Percentiles rank a stretch among this genome's conserved stretches.
These are phyloP conservation scores for Ischnura elegans DNA, from an alignment of 2,888 invertebrate genomes.

Conservation along the genomic window DNA sequence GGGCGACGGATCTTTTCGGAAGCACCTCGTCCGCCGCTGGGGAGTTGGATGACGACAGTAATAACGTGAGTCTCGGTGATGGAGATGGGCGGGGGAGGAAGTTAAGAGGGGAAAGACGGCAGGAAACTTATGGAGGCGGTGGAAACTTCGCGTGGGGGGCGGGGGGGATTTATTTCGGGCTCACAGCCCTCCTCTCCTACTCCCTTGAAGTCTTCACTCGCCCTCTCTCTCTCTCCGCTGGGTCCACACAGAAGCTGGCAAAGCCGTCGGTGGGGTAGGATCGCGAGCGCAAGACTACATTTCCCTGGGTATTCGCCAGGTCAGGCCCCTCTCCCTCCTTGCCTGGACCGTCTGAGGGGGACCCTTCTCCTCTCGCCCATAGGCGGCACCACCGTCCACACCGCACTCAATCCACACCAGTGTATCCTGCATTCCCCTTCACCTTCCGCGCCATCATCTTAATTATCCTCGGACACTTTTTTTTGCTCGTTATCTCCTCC, in stretches of 20 bases:
- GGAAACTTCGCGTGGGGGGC: conserved; percentile 38
- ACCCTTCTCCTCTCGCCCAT: neutral
- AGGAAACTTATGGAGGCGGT: conserved; percentile 21
- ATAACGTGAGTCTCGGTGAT: neutral
- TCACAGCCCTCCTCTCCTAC: conserved; percentile 30
- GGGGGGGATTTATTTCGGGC: conserved; percentile 50
- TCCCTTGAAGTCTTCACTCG: neutral
- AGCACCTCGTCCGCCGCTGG: neutral
- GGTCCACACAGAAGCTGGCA: conserved; percentile 36
- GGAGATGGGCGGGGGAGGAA: conserved; percentile 1
- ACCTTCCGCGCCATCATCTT: neutral
- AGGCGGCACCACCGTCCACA: neutral
- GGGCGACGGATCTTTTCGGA: neutral
- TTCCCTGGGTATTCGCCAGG: conserved; percentile 51
- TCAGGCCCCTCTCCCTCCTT: neutral
- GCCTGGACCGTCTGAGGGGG: neutral
- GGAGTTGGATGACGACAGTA: conserved; percentile 29
- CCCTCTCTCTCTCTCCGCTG: neutral
- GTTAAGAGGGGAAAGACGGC: neutral
- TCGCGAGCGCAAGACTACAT: conserved; percentile 60
- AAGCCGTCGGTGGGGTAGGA: conserved; percentile 33
- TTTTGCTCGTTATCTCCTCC: neutral
- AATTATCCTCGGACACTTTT: neutral
- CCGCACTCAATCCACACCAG: neutral
- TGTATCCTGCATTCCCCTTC: neutral